A percentile compares a stretch with the other conserved stretches of the same genome.
These are phyloP conservation scores for Megaptera novaeangliae DNA, from an alignment of 2,113 vertebrate species.

Conservation along the genomic window DNA sequence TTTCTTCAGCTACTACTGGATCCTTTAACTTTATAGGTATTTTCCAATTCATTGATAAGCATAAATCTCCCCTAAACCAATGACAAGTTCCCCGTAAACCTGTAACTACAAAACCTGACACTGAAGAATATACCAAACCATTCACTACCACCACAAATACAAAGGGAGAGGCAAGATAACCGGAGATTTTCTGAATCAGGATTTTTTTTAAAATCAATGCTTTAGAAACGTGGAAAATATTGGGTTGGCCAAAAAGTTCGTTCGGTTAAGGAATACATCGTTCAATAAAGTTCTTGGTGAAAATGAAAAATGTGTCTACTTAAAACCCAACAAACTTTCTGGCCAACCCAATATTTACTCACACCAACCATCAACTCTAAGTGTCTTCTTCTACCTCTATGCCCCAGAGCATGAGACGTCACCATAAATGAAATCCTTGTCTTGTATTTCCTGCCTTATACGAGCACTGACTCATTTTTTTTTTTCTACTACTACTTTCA, in stretches of 20 bases:
- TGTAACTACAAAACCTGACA: background rate
- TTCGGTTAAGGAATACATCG: no score
- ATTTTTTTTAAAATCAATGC: background rate
- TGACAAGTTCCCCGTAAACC: background rate
- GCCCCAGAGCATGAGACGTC: background rate
- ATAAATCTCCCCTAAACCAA: background rate
- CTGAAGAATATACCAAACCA: background rate
- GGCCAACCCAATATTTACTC: background rate
- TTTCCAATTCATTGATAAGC: background rate
- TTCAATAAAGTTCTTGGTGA: no score
- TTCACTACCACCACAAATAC: background rate
- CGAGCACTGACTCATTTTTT: background rate
- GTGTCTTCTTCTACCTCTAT: background rate
- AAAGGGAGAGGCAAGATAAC: background rate
- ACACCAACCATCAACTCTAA: background rate
- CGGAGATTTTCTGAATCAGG: background rate
- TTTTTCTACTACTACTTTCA: background rate
- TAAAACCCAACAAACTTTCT: no score
- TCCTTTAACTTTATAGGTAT: background rate
- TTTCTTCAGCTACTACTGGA: background rate
- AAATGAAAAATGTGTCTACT: no score
- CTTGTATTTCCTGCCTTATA: background rate
- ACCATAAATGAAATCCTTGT: background rate
- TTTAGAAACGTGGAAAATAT: background rate
- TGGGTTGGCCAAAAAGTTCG: no score